Evolutionary conservation across 2,888 invertebrate genomes (phyloP).

Genomic region (Halocaridina rubra): DNA sequence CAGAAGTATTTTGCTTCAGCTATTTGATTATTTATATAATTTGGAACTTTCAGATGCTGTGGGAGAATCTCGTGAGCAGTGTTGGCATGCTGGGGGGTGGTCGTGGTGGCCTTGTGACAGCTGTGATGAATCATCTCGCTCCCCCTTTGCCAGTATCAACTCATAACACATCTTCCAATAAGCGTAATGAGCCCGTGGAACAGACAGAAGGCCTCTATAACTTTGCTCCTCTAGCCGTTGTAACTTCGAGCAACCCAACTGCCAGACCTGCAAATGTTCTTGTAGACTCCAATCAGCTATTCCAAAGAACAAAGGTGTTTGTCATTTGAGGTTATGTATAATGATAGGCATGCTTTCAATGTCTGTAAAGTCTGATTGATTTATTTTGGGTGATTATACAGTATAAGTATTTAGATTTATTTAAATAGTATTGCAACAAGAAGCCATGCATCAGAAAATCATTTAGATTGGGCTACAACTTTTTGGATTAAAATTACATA

Average conservation of each 20-base stretch:
- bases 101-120: conserved; percentile 77
- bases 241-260: conserved; percentile 84
- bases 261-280: conserved; percentile 91
- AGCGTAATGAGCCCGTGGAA: conserved; percentile 74
- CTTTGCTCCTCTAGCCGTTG: conserved; percentile 88
- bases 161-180: conserved; percentile 63
- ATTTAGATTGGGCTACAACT: too few species aligned
- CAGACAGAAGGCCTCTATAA: conserved; percentile 81
- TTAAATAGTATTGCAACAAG: too few species aligned
- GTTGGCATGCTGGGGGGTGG: conserved; percentile 79
- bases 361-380: too few species aligned
- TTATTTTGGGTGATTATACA: too few species aligned
- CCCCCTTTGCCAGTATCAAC: conserved; percentile 67
- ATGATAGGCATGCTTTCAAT: too few species aligned
- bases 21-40: not conserved
- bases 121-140: conserved; percentile 76
- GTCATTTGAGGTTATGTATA: too few species aligned
- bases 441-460: too few species aligned
- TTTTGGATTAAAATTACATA: too few species aligned
- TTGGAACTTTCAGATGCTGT: conserved; percentile 72
- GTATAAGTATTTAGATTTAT: too few species aligned
- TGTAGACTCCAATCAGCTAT: conserved; percentile 84
- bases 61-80: conserved; percentile 81
- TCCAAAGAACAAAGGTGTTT: conserved; percentile 71
- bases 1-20: not conserved